A percentile compares a stretch with the other conserved stretches of the same genome.
These are phyloP conservation scores for Harpegnathos saltator DNA, from an alignment of 1,140 invertebrate species.

Conservation along the genomic window DNA sequence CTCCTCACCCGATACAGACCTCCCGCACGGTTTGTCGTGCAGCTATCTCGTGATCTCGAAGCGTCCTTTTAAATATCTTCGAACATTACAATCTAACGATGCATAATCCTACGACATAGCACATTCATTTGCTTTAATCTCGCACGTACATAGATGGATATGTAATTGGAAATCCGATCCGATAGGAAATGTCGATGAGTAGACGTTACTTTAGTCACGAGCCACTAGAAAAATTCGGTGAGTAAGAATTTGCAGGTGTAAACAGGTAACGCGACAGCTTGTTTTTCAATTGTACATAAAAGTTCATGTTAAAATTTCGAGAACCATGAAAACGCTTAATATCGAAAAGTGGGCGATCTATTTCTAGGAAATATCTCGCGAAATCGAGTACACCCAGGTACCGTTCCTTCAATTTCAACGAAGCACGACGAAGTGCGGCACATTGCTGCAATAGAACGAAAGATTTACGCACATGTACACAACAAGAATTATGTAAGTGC, in stretches of 20 bases:
- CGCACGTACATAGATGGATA: no score
- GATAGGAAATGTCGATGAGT: no score
- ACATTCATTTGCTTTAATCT: no score
- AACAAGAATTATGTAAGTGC: constrained; percentile 58
- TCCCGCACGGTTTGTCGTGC: neutral
- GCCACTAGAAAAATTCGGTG: no score
- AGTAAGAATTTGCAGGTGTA: no score
- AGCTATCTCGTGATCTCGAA: constrained; percentile 4
- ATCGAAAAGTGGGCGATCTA: constrained; percentile 1
- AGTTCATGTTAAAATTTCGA: no score
- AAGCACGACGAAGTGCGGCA: neutral
- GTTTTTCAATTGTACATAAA: no score
- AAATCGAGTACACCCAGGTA: constrained; percentile 20
- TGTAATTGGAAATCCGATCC: no score
- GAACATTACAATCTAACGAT: neutral
- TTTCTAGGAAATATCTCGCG: constrained; percentile 23
- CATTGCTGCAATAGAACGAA: neutral
- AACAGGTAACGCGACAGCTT: no score
- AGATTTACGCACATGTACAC: neutral
- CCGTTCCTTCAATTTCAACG: constrained; percentile 25
- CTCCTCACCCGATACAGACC: constrained; percentile 18
- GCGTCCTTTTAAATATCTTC: neutral
- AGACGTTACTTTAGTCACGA: no score
- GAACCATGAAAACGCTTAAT: no score
- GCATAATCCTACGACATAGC: no score